A percentile compares a stretch with the other conserved stretches of the same genome.
These are phyloP conservation scores for Ginglymostoma cirratum DNA, from an alignment of 2,113 vertebrate species.

Conservation along the genomic window DNA sequence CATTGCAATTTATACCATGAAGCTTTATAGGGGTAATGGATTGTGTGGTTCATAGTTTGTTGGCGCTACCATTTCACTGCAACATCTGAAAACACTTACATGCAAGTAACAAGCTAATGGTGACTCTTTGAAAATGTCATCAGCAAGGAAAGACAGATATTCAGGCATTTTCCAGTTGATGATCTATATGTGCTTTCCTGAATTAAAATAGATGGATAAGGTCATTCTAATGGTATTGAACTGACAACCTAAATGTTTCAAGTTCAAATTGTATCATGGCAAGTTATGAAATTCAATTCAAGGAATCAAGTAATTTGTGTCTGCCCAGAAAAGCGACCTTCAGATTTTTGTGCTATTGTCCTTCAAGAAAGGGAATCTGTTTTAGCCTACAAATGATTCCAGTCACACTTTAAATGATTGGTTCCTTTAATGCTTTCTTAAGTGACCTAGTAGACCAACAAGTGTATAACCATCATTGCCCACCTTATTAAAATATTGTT, in stretches of 20 bases:
- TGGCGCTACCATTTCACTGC: background rate
- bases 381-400: background rate
- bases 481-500: background rate
- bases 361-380: background rate
- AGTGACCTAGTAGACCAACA: background rate
- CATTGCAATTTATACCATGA: background rate
- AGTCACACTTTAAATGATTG: background rate
- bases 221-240: background rate
- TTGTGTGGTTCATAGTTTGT: background rate
- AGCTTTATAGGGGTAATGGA: background rate
- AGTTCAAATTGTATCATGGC: slow-evolving; percentile 4
- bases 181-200: background rate
- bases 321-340: slow-evolving; percentile 2
- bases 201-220: background rate
- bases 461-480: background rate
- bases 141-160: slow-evolving; percentile 26
- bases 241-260: background rate
- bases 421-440: slow-evolving; percentile 6
- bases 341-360: slow-evolving; percentile 3
- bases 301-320: slow-evolving; percentile 22
- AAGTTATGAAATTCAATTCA: slow-evolving; percentile 5
- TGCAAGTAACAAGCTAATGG: slow-evolving; percentile 7
- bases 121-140: slow-evolving; percentile 16
- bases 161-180: background rate
- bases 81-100: slow-evolving; percentile 25